Evolutionary conservation across 2,888 invertebrate species (phyloP).

Genomic region (Epinotia ramella): DNA sequence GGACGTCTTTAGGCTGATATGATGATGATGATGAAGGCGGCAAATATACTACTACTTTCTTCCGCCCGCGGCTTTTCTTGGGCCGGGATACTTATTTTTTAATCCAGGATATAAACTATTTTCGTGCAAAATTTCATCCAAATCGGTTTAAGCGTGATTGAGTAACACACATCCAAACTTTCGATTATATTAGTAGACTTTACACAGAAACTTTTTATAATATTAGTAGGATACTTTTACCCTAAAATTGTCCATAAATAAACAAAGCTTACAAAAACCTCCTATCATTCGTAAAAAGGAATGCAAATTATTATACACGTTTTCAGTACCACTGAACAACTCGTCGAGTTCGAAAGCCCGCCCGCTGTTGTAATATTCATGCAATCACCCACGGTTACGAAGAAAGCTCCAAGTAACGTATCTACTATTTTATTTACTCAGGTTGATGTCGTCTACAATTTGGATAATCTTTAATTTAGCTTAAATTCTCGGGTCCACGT

Average conservation of each 20-base stretch:
- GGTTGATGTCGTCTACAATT: conserved; percentile 28
- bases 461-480: conserved; percentile 32
- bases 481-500: conserved; percentile 6
- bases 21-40: too few species aligned
- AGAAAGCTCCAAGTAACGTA: conserved; percentile 19
- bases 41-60: too few species aligned
- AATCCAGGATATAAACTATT: too few species aligned
- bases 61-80: too few species aligned
- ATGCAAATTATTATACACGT: conserved; percentile 5
- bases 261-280: background rate
- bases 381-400: conserved; percentile 34
- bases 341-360: conserved; percentile 3
- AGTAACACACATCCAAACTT: too few species aligned
- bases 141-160: too few species aligned
- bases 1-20: too few species aligned
- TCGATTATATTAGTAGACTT: too few species aligned
- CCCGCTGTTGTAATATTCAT: conserved; percentile 40
- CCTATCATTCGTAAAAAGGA: background rate
- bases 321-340: conserved; percentile 1
- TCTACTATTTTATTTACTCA: conserved; percentile 41
- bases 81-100: too few species aligned
- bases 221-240: too few species aligned
- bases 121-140: too few species aligned
- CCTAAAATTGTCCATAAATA: background rate
- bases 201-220: too few species aligned